phyloP scores from a whole-genome alignment of 1,140 invertebrate species.

The Listronotus bonariensis region DNA sequence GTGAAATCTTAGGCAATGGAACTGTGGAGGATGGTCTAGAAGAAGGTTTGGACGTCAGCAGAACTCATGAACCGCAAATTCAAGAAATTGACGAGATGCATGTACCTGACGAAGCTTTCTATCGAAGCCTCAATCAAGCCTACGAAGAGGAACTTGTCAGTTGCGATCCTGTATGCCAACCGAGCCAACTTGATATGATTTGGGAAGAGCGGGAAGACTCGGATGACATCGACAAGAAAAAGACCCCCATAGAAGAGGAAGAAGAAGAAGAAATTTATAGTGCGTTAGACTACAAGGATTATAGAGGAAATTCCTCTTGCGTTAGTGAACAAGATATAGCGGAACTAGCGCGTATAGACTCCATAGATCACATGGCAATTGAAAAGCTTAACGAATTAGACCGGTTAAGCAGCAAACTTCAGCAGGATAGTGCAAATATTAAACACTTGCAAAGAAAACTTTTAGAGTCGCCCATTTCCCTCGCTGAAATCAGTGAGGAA shows the following conservation, averaged over 20 bases:
- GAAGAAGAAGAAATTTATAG: slow-evolving; percentile 72
- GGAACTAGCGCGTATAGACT: slow-evolving; percentile 72
- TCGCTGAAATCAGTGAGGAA: slow-evolving; percentile 58
- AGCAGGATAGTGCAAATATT: slow-evolving; percentile 78
- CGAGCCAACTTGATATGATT: slow-evolving; percentile 78
- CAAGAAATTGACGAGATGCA: slow-evolving; percentile 61
- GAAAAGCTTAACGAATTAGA: slow-evolving; percentile 79
- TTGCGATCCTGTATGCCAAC: slow-evolving; percentile 64
- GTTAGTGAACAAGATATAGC: slow-evolving; percentile 79
- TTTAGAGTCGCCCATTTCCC: slow-evolving; percentile 61
- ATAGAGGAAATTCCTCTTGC: slow-evolving; percentile 72
- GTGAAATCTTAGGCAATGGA: slow-evolving; percentile 65
- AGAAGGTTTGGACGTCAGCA: slow-evolving; percentile 62
- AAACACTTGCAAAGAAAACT: slow-evolving; percentile 74
- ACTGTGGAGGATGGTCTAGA: slow-evolving; percentile 65
- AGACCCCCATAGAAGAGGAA: slow-evolving; percentile 59
- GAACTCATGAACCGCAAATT: slow-evolving; percentile 52
- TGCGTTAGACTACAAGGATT: slow-evolving; percentile 78
- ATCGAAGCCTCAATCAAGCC: slow-evolving; percentile 84
- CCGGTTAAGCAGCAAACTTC: slow-evolving; percentile 72
- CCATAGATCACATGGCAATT: slow-evolving; percentile 75
- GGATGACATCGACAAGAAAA: slow-evolving; percentile 49
- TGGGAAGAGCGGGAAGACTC: slow-evolving; percentile 72
- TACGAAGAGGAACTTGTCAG: slow-evolving; percentile 79
- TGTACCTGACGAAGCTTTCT: slow-evolving; percentile 83